These are phyloP conservation scores for Eupithecia dodoneata DNA, from an alignment of 2,888 invertebrate species.

Conservation along the genomic window DNA sequence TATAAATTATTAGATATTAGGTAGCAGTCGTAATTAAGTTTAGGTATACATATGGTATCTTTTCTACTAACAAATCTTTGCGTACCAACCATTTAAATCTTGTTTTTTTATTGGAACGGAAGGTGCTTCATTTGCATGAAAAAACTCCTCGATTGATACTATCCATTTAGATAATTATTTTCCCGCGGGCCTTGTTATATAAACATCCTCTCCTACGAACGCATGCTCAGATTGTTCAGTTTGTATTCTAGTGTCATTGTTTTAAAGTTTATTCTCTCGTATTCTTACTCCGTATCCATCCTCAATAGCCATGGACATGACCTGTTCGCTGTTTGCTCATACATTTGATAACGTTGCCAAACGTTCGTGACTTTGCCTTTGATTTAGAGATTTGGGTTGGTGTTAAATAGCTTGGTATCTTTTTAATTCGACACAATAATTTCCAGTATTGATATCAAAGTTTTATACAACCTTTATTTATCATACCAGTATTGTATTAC, in stretches of 20 bases:
- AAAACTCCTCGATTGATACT: slow-evolving; percentile 39
- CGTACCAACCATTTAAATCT: neutral
- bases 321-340: slow-evolving; percentile 58
- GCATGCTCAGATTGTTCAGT: neutral
- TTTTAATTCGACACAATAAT: neutral
- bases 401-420: neutral
- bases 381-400: slow-evolving; percentile 40
- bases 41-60: neutral
- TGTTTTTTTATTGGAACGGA: neutral
- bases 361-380: slow-evolving; percentile 55
- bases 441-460: neutral
- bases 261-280: slow-evolving; percentile 24
- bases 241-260: slow-evolving; percentile 27
- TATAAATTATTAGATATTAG: neutral
- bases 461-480: neutral
- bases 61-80: neutral
- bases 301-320: slow-evolving; percentile 43
- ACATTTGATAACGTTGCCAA: slow-evolving; percentile 51
- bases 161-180: slow-evolving; percentile 50
- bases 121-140: too few relatives aligned
- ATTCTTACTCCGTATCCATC: slow-evolving; percentile 3
- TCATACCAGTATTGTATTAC: neutral
- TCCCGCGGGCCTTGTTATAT: slow-evolving; percentile 48
- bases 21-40: neutral
- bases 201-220: slow-evolving; percentile 20